Evolutionary conservation across 2,113 vertebrate species (phyloP).

Genomic region (Gasterosteus aculeatus): DNA sequence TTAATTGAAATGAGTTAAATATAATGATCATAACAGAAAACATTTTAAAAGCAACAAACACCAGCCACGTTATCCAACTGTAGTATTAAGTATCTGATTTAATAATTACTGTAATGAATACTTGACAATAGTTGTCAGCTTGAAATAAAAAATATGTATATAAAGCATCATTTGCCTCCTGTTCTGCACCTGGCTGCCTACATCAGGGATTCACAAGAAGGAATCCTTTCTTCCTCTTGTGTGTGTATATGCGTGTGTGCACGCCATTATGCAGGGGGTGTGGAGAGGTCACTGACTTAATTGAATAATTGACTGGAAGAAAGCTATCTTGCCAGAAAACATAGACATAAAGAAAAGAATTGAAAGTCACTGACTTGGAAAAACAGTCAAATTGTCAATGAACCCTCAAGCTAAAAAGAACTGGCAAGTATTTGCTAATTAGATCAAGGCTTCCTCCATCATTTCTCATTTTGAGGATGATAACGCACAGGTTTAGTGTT

Average conservation of each 20-base stretch:
- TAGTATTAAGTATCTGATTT: not conserved
- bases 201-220: conserved; percentile 52
- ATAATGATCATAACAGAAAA: not conserved
- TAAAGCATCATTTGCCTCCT: conserved; percentile 48
- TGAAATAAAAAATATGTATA: conserved; percentile 19
- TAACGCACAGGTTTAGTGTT: conserved; percentile 71
- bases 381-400: conserved; percentile 50
- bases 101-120: not conserved
- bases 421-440: conserved; percentile 63
- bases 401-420: conserved; percentile 49
- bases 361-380: conserved; percentile 46
- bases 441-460: conserved; percentile 62
- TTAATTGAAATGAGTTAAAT: not conserved
- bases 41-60: conserved; percentile 1
- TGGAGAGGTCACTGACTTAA: conserved; percentile 62
- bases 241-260: conserved; percentile 26
- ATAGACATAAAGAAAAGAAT: conserved; percentile 27
- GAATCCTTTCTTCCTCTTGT: conserved; percentile 57
- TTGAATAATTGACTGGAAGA: conserved; percentile 64
- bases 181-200: conserved; percentile 58
- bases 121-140: not conserved
- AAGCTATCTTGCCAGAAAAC: conserved; percentile 39
- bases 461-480: conserved; percentile 55
- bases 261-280: conserved; percentile 9
- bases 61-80: not conserved